A percentile compares a stretch with the other conserved stretches of the same genome.
phyloP scores from a whole-genome alignment of 2,888 invertebrate genomes.

The Nebria brevicollis region DNA sequence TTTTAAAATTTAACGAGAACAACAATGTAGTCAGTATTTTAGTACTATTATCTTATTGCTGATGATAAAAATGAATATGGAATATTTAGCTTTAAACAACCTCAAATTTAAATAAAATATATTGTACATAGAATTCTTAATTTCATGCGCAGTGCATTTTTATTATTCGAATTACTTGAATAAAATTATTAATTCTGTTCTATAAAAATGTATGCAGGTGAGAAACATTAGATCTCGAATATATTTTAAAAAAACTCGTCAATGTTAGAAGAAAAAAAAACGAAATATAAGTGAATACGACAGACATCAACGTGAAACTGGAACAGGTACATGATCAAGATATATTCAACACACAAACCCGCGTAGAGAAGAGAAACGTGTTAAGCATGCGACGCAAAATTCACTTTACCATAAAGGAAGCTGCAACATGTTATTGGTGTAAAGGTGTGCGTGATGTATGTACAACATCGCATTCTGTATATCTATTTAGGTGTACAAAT shows the following conservation, averaged over 20 bases:
- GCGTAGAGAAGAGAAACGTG: conserved; percentile 33
- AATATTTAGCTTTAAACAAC: too few species aligned
- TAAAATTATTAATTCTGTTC: too few species aligned
- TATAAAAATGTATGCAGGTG: too few species aligned
- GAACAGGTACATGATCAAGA: conserved; percentile 2
- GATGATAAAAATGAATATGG: too few species aligned
- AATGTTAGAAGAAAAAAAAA: conserved; percentile 24
- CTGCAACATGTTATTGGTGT: neutral
- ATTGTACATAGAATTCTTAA: too few species aligned
- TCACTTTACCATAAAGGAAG: neutral
- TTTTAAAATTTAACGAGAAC: neutral
- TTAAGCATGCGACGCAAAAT: conserved; percentile 22
- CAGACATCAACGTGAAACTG: conserved; percentile 8
- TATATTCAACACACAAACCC: conserved; percentile 12
- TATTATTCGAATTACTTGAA: too few species aligned
- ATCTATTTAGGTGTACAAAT: conserved; percentile 9
- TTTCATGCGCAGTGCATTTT: too few species aligned
- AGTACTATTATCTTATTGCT: too few species aligned
- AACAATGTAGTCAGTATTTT: neutral
- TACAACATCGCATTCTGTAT: neutral
- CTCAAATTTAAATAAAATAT: too few species aligned
- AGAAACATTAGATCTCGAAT: neutral
- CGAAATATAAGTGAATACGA: conserved; percentile 32
- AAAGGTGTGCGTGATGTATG: neutral
- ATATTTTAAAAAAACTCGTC: neutral